Evolutionary conservation across 2,113 vertebrate species (phyloP).

Genomic region (Xenopus tropicalis): UCB_Xtro_10.0 CM004447.2:68830501-68831000

Average conservation of each 20-base stretch:
- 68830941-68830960: constrained; percentile 91
- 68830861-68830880: constrained; percentile 46
- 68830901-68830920: constrained; percentile 55
- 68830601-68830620: constrained; percentile 47
- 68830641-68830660: constrained; percentile 54
- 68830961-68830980: constrained; percentile 70
- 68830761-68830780: constrained; percentile 55
- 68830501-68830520: no score
- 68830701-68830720: constrained; percentile 58
- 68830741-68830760: constrained; percentile 68
- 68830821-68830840: constrained; percentile 41
- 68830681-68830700: constrained; percentile 62
- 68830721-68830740: constrained; percentile 59
- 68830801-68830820: constrained; percentile 58
- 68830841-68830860: constrained; percentile 48
- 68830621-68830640: constrained; percentile 65
- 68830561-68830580: constrained; percentile 24
- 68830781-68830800: constrained; percentile 57
- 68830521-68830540: background rate
- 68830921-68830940: constrained; percentile 63
- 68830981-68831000: constrained; percentile 79
- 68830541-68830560: constrained; percentile 18
- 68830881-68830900: constrained; percentile 54
- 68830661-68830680: constrained; percentile 58
- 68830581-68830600: constrained; percentile 41